Conservation (phyloP, 2,113 vertebrate genomes). For the Thunnus maccoyii region DNA sequence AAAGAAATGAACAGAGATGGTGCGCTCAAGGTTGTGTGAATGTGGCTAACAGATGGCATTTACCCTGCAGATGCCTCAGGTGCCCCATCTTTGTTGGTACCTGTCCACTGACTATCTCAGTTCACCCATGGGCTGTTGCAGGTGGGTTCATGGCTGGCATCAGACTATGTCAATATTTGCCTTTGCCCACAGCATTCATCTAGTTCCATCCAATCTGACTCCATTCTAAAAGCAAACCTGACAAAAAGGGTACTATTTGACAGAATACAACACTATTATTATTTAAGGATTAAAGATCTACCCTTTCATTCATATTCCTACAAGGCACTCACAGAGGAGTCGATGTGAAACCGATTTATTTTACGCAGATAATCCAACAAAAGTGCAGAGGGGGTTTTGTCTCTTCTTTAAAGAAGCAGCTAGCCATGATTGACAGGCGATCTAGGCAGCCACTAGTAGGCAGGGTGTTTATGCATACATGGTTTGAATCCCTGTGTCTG, state of each 20-base stretch:
- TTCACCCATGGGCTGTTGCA: conserved; percentile 59
- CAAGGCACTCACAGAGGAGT: not conserved
- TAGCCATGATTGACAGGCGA: conserved; percentile 65
- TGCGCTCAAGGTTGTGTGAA: not conserved
- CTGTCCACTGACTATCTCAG: conserved; percentile 35
- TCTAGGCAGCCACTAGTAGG: conserved; percentile 50
- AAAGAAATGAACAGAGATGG: not conserved
- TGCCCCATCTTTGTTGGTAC: conserved; percentile 38
- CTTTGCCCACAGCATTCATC: conserved; percentile 41
- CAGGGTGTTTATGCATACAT: conserved; percentile 70
- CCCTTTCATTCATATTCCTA: not conserved
- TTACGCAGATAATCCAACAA: conserved; percentile 18
- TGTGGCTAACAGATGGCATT: conserved; percentile 52
- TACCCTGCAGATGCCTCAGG: conserved; percentile 33
- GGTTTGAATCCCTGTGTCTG: conserved; percentile 58
- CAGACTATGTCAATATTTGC: conserved; percentile 48
- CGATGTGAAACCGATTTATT: conserved; percentile 8
- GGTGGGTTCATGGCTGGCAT: conserved; percentile 55
- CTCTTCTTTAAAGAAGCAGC: conserved; percentile 34
- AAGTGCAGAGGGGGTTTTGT: conserved; percentile 23
- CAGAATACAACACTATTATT: conserved; percentile 16
- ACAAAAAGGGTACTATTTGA: conserved; percentile 1
- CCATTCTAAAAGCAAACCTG: conserved; percentile 20
- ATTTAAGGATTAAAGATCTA: conserved; percentile 10
- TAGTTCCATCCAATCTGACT: conserved; percentile 23